Evolutionary conservation across 2,888 invertebrate genomes (phyloP).

Genomic region (Epinotia demarniana): DNA sequence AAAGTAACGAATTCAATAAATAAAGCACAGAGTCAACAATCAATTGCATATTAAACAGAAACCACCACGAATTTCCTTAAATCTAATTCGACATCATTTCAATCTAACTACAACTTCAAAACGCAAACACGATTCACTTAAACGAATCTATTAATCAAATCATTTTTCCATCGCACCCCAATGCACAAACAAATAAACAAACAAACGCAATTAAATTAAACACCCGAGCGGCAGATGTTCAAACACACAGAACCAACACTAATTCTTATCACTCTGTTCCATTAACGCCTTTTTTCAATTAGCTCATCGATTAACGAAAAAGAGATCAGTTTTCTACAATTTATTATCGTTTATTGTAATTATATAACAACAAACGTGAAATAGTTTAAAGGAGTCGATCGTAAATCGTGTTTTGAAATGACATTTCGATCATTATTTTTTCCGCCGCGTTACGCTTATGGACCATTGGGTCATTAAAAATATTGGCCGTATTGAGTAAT

Average conservation of each 20-base stretch:
- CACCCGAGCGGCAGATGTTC: slow-evolving; percentile 43
- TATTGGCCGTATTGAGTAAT: slow-evolving; percentile 28
- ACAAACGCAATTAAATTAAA: slow-evolving; percentile 39
- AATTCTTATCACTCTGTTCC: slow-evolving; percentile 41
- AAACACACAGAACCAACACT: slow-evolving; percentile 43
- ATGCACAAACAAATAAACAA: slow-evolving; percentile 36
- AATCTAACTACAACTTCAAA: background rate
- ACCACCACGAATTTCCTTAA: background rate
- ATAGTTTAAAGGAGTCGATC: slow-evolving; percentile 2
- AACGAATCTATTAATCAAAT: slow-evolving; percentile 47
- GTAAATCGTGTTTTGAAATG: slow-evolving; percentile 24
- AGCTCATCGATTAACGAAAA: slow-evolving; percentile 31
- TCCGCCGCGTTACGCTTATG: slow-evolving; percentile 41
- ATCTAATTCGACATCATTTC: background rate
- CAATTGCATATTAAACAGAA: no score
- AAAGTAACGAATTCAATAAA: background rate
- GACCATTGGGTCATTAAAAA: slow-evolving; percentile 36
- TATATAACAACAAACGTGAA: background rate
- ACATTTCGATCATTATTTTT: slow-evolving; percentile 34
- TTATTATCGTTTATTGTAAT: slow-evolving; percentile 15
- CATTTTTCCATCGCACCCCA: slow-evolving; percentile 38
- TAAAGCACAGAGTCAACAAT: background rate
- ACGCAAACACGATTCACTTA: slow-evolving; percentile 25
- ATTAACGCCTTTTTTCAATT: slow-evolving; percentile 40
- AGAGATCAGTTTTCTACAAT: slow-evolving; percentile 21